A percentile compares a stretch with the other conserved stretches of the same genome.
These are phyloP conservation scores for Bovichtus diacanthus DNA, from an alignment of 2,797 vertebrate genomes.

Conservation along the genomic window DNA sequence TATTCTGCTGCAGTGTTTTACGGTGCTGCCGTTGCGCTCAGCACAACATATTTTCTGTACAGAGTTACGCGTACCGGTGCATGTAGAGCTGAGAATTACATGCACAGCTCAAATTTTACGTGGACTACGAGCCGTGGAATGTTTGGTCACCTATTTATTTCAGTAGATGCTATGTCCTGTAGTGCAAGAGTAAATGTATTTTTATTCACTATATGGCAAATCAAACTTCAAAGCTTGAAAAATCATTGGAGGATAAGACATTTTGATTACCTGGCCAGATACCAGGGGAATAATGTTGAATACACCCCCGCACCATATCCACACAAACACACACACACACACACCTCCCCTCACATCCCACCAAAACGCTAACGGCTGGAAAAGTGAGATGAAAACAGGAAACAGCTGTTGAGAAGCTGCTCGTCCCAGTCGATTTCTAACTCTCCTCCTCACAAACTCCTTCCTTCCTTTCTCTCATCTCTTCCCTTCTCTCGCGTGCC, in stretches of 20 bases:
- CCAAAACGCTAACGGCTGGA: slow-evolving; percentile 58
- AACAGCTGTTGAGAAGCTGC: slow-evolving; percentile 71
- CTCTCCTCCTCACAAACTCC: slow-evolving; percentile 34
- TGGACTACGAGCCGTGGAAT: not conserved
- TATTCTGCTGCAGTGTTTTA: too few relatives aligned
- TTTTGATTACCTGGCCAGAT: slow-evolving; percentile 56
- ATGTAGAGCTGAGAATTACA: not conserved
- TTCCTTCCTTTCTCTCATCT: slow-evolving; percentile 41
- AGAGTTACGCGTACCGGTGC: too few relatives aligned
- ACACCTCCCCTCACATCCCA: slow-evolving; percentile 37
- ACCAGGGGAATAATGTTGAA: slow-evolving; percentile 25
- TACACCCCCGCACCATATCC: not conserved
- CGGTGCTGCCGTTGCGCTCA: too few relatives aligned
- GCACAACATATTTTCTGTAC: too few relatives aligned
- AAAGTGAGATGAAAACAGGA: slow-evolving; percentile 81
- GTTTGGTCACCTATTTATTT: too few relatives aligned
- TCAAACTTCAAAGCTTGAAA: not conserved
- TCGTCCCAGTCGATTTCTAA: slow-evolving; percentile 46
- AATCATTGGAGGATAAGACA: slow-evolving; percentile 19
- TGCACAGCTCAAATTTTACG: not conserved
- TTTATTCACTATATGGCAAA: too few relatives aligned
- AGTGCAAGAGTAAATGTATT: too few relatives aligned
- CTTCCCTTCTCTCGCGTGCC: slow-evolving; percentile 7
- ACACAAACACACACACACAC: not conserved
- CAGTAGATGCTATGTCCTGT: too few relatives aligned